These are phyloP conservation scores for Acrobasis repandana DNA, from an alignment of 2,888 invertebrate species.

Conservation along the genomic window DNA sequence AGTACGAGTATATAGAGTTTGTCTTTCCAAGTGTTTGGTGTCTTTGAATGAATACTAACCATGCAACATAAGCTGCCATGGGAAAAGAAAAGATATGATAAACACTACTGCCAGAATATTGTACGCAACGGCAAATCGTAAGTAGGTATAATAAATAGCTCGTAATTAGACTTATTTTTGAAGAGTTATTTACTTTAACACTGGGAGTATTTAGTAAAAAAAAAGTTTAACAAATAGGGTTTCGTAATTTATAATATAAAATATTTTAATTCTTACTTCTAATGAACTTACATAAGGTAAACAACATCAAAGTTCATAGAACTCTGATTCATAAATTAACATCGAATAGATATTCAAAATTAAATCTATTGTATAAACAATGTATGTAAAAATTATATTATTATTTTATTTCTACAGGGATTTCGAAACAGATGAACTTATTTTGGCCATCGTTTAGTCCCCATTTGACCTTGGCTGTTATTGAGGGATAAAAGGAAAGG, in stretches of 20 bases:
- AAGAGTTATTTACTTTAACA: no score
- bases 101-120: no score
- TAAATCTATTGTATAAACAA: background rate
- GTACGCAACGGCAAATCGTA: no score
- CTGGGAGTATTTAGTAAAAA: no score
- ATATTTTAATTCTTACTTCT: background rate
- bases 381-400: slow-evolving; percentile 21
- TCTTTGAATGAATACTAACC: no score
- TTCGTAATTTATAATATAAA: background rate
- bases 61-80: no score
- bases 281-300: background rate
- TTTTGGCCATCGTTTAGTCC: slow-evolving; percentile 70
- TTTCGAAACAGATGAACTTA: slow-evolving; percentile 85
- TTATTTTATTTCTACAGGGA: slow-evolving; percentile 84
- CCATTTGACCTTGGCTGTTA: slow-evolving; percentile 85
- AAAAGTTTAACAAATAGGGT: background rate
- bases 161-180: no score
- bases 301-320: slow-evolving; percentile 3
- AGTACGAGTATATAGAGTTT: no score
- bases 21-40: no score
- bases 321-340: background rate
- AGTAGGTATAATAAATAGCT: no score
- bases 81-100: no score
- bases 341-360: background rate
- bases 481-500: slow-evolving; percentile 71